These are phyloP conservation scores for Serranus cabrilla DNA, from an alignment of 2,797 vertebrate genomes.

Conservation along the genomic window DNA sequence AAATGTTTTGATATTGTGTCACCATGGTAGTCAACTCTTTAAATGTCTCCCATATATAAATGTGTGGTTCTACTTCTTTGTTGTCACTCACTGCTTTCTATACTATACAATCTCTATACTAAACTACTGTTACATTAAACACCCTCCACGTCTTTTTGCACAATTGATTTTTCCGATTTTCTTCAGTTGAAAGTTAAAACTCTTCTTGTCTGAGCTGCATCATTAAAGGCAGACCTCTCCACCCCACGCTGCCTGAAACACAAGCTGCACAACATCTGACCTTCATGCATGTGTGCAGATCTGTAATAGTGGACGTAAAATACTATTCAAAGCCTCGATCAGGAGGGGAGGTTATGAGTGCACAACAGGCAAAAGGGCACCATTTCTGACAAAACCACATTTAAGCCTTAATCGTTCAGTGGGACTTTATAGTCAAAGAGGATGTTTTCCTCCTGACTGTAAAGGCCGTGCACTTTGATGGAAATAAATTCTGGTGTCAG, in stretches of 20 bases:
- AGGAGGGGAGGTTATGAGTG: neutral
- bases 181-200: neutral
- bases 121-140: no score
- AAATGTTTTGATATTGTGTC: no score
- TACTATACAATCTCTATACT: no score
- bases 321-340: neutral
- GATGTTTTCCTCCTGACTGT: no score
- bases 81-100: no score
- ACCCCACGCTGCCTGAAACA: neutral
- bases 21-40: no score
- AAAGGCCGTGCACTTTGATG: neutral
- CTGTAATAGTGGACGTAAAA: neutral
- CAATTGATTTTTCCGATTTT: no score
- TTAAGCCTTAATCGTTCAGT: neutral
- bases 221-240: constrained; percentile 6
- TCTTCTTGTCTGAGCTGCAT: neutral
- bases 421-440: neutral
- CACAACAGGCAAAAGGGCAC: neutral
- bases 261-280: neutral
- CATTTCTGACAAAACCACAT: neutral
- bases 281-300: neutral
- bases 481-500: neutral
- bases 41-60: no score
- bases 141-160: no score
- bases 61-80: no score